Base-by-base conservation (phyloP, 1,140 invertebrate species). In the Temnothorax curvispinosus region DNA sequence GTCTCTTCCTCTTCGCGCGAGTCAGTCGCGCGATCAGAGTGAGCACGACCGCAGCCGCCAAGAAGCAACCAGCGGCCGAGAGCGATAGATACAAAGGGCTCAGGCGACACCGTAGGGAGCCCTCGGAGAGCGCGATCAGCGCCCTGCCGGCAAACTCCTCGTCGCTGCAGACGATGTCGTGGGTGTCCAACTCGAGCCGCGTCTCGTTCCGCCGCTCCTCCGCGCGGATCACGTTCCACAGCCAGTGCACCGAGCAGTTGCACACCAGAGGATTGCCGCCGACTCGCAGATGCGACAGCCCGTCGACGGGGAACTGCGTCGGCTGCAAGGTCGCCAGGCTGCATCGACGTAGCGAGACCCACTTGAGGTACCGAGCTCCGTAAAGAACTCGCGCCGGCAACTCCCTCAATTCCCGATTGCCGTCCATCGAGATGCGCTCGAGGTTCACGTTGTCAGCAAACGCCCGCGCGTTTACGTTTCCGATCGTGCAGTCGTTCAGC, bases 211-310 rank as follows among this genome's bases (percentile, higher is more conserved):
- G 89, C 0, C 89, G 86, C 50, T 95, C 94, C 82, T 94, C 94
- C 2, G 93, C 87, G 6, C 96, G 96, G 44, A 96, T 96, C 35
- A 98, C 95, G 89, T 97, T 97, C 98, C 98, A 98, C 3, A 99
- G 95, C 98, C 98, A 99, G 60, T 97, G 96, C 71, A 98, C 94
- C 21, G 98, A 98, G 92, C 98, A 99, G 94, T 98, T 98, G 94
- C 98, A 99, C 75, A 97, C 96, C 65, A 98, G 96, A 1, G 98
- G 98, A 95, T 98, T 98, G 18, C 97, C 97, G 41, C 97, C 97
- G 35, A 98, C 95, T 87, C 96, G 96, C 1, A 98, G 95, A 75
- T 96, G 96, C 90, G 96, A 95, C 84, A 98, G 92, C 74, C 96
- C 96, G 93, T 98, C 97, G 75, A 98, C 96, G 11, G 98, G 98